A percentile compares a stretch with the other conserved stretches of the same genome.
These are phyloP conservation scores for Tragopan temminckii DNA, from an alignment of 2,797 vertebrate species.

Conservation along the genomic window DNA sequence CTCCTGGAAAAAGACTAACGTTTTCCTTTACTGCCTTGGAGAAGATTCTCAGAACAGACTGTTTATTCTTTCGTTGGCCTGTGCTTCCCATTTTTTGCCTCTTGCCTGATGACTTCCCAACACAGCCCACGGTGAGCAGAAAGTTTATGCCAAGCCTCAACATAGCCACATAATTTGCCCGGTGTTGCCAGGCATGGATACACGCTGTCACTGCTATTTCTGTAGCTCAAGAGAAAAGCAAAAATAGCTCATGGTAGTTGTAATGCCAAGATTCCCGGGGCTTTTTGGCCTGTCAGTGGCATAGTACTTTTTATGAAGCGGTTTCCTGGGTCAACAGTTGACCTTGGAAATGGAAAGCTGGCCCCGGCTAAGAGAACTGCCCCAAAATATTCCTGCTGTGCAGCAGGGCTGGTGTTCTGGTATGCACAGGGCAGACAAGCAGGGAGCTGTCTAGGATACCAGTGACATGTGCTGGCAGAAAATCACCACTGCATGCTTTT, in stretches of 20 bases:
- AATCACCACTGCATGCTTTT: conserved; percentile 46
- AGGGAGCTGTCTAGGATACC: conserved; percentile 59
- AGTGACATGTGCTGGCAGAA: conserved; percentile 74
- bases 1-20: background rate
- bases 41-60: background rate
- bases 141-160: background rate
- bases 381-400: conserved; percentile 54
- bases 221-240: conserved; percentile 49
- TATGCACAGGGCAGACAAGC: conserved; percentile 14
- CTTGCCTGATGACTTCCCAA: background rate
- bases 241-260: conserved; percentile 45
- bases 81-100: background rate
- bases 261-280: conserved; percentile 61
- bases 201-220: conserved; percentile 52
- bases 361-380: conserved; percentile 22
- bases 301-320: conserved; percentile 40
- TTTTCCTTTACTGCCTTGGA: background rate
- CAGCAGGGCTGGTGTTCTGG: conserved; percentile 11
- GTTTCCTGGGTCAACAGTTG: conserved; percentile 67
- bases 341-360: conserved; percentile 69
- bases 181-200: background rate
- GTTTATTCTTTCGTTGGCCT: background rate
- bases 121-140: background rate
- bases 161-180: background rate
- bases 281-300: conserved; percentile 58